Conservation (phyloP, 2,888 invertebrate species). For the Mellilla xanthometata region DNA sequence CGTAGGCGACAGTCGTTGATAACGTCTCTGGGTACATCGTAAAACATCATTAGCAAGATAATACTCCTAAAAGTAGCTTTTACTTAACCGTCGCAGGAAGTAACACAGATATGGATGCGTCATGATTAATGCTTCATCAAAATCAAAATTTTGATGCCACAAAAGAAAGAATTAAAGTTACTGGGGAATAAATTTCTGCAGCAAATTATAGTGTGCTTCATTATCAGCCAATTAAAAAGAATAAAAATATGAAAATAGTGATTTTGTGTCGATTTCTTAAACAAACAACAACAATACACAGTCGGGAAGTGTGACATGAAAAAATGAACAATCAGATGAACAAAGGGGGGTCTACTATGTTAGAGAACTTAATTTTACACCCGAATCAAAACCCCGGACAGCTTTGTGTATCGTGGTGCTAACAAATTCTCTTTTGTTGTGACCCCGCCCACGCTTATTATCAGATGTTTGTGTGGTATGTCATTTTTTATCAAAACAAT, state of each 20-base stretch:
- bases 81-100: conserved; percentile 60
- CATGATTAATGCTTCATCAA: conserved; percentile 22
- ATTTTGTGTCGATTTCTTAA: conserved; percentile 56
- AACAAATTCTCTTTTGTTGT: conserved; percentile 76
- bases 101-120: conserved; percentile 13
- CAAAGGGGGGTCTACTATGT: conserved; percentile 59
- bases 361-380: conserved; percentile 79
- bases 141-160: conserved; percentile 8
- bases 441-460: conserved; percentile 76
- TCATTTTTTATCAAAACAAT: conserved; percentile 83
- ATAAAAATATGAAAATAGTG: conserved; percentile 40
- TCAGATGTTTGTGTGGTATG: conserved; percentile 76
- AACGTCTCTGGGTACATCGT: conserved; percentile 67
- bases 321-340: conserved; percentile 53
- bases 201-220: conserved; percentile 36
- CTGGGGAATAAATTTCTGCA: conserved; percentile 14
- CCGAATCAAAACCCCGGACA: conserved; percentile 69
- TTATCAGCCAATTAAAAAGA: conserved; percentile 36
- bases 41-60: conserved; percentile 81
- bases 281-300: conserved; percentile 56
- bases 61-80: conserved; percentile 67
- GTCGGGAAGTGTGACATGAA: conserved; percentile 54
- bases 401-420: conserved; percentile 73
- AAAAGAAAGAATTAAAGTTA: no score
- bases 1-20: conserved; percentile 68